Percentiles rank a stretch among this genome's conserved stretches.
These are phyloP conservation scores for Phalacrocorax aristotelis DNA, from an alignment of 2,113 vertebrate genomes.

Conservation along the genomic window DNA sequence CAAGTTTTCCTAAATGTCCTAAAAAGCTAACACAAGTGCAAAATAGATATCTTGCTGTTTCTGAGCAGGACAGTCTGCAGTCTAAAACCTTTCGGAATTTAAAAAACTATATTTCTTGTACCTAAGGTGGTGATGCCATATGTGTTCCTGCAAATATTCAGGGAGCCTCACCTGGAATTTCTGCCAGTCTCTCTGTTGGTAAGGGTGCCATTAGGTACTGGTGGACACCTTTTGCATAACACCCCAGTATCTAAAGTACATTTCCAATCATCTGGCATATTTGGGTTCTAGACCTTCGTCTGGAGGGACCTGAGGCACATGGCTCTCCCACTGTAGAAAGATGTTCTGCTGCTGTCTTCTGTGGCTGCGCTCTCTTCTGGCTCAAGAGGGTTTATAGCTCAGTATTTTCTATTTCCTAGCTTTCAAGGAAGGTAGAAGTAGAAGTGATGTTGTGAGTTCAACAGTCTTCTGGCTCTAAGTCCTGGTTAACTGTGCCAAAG, in stretches of 20 bases:
- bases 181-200: neutral
- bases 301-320: fast-evolving
- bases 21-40: neutral
- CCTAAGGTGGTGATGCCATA: neutral
- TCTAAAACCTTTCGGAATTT: neutral
- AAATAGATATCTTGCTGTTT: neutral
- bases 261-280: neutral
- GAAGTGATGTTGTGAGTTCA: neutral
- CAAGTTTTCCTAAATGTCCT: neutral
- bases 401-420: neutral
- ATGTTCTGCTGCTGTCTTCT: neutral
- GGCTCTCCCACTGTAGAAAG: fast-evolving
- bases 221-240: neutral
- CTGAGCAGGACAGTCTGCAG: neutral
- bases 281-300: neutral
- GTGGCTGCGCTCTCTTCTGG: neutral
- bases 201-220: neutral
- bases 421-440: neutral
- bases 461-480: neutral
- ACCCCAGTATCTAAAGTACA: neutral
- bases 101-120: neutral
- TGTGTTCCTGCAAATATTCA: neutral
- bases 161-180: neutral
- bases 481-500: neutral
- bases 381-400: neutral